Evolutionary conservation across 2,113 vertebrate species (phyloP), one percentile per base, ranked within the genome.

Genomic region (Camelus dromedarius): DNA sequence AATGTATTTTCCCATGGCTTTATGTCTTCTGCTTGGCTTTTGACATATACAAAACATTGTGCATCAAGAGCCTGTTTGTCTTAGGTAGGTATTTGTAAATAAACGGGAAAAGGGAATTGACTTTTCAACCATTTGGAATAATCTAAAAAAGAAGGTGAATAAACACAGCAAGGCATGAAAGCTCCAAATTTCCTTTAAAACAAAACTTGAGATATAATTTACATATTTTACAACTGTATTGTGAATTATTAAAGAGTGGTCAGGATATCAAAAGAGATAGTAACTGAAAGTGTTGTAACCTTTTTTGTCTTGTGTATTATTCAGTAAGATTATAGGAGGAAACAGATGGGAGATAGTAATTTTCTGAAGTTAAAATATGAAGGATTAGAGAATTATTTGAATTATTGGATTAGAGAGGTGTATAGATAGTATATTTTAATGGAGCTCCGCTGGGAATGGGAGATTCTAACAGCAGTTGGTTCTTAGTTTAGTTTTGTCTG

Each of bases 281-380:
- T 86, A 84, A 92, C 32, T 83, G 12, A 95, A 87, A 92, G 22
- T 86, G 3, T 76, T 89, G 30, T 86, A 81, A 46, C 60, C 22
- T 70, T 92, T 83, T 70, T 50, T 70, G 11, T 72, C 89, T 77
- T 86, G 6, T 88, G 6, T 92, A 60, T 60, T 72, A 66, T 52
- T 93, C 54, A 42, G 5, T 95, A 62, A 93, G 58, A 81, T 62
- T 89, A 16, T 70, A 62, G 42, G n/a, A 89, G 38, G 20, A 91
- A 90, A 15, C 88, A 60, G 19, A 28, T 77, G 48, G 52, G 38
- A 95, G 13, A 70, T 24, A 22, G 14, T 97, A 64, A 54, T 88
- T 95, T 82, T 95, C 84, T 72, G 56, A 82, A 94, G 32, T 83
- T 88, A 89, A 93, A 91, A 88, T 56, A n/a, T 24, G 75, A 96